Evolutionary conservation across 2,113 vertebrate genomes (phyloP).

Genomic region (Bambusicola thoracicus): DNA sequence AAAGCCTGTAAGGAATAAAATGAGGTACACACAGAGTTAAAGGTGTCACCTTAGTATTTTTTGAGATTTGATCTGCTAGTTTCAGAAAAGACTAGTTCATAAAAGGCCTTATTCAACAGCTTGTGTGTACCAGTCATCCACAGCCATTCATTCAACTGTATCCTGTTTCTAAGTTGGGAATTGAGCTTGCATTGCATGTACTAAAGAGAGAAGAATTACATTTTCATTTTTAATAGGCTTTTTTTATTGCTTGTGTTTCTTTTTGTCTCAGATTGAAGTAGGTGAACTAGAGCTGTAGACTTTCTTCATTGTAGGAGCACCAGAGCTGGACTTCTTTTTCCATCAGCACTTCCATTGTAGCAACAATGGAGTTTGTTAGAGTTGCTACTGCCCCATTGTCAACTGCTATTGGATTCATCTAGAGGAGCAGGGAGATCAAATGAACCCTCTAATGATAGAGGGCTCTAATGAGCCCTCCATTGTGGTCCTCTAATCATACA

Average conservation of each 20-base stretch:
- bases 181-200: neutral
- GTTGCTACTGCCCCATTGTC: neutral
- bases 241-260: neutral
- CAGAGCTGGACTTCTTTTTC: neutral
- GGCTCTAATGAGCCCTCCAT: no score
- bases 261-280: neutral
- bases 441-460: neutral
- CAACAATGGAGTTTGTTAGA: neutral
- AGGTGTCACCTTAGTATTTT: neutral
- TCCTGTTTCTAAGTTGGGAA: neutral
- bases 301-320: neutral
- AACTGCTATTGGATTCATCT: neutral
- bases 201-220: neutral
- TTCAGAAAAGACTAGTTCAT: neutral
- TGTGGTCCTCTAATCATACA: neutral
- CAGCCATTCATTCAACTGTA: neutral
- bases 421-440: neutral
- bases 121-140: neutral
- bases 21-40: neutral
- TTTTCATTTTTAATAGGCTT: neutral
- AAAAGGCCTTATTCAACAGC: neutral
- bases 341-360: neutral
- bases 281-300: neutral
- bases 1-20: neutral
- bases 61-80: neutral